phyloP scores from a whole-genome alignment of 2,113 vertebrate genomes.

The Catharus bicknelli region DNA sequence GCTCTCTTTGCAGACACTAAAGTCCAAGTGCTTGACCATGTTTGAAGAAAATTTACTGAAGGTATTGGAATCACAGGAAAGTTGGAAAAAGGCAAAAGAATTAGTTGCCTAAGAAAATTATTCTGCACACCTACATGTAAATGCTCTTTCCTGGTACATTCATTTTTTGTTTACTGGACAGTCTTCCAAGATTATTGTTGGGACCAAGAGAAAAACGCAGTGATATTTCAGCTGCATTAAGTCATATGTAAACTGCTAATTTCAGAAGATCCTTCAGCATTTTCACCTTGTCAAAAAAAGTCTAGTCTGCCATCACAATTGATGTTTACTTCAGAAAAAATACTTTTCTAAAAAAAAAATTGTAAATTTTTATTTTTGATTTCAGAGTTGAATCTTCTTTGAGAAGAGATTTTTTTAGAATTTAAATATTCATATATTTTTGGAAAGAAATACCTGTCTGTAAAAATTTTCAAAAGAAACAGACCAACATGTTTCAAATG shows the following conservation, averaged over 20 bases:
- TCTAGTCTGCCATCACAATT: background rate
- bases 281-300: background rate
- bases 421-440: background rate
- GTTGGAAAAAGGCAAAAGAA: background rate
- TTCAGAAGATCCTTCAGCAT: background rate
- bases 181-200: background rate
- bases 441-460: background rate
- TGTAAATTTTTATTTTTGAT: background rate
- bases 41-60: background rate
- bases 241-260: background rate
- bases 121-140: background rate
- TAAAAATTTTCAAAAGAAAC: background rate
- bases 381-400: background rate
- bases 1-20: background rate
- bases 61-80: background rate
- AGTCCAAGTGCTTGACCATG: background rate
- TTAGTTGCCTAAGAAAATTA: background rate
- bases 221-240: background rate
- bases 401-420: background rate
- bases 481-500: background rate
- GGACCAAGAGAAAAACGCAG: background rate
- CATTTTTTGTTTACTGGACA: background rate
- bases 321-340: background rate
- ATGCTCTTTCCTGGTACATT: background rate
- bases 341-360: fast-evolving